Evolutionary conservation across 2,888 invertebrate species (phyloP), one percentile per base, ranked within the genome.

Genomic region (Rugalucina vietnamica): DNA sequence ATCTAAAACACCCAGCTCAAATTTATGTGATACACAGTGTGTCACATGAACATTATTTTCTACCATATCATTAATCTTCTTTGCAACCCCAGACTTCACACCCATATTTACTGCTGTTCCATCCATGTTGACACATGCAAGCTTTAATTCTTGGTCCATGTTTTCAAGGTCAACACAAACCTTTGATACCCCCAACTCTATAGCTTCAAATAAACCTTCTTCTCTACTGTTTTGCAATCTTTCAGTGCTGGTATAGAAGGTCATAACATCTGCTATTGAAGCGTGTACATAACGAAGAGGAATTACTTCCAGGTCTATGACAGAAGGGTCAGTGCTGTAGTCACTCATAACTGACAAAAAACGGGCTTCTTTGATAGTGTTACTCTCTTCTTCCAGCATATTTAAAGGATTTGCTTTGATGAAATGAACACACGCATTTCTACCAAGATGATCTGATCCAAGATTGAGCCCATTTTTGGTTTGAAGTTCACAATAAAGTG

Each of bases 121-220:
- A 77, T 85, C 80, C 77, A 85, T 73, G 43, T 82, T 85, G 3
- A 82, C 78, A 77, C 82, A 77, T 3, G 73, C 78, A 74, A 74
- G 34, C 10, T 43, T 29, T 43, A 34, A 34, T 36, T 43, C 50
- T 34, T 32, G 27, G 12, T 76, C 49, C 27, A 69, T 4, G 21
- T n/a, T 49, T 29, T 72, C 76, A 36, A 71, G 5, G 71, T 73
- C 39, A 78, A 82, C 69, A 24, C 60, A 37, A n/a, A 54, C 50
- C 39, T 76, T 72, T 5, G 12, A 49, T 4, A 83, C 21, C n/a
- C 77, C 76, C 24, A 29, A 57, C 29, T 79, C 75, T 21, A 82
- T 70, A 27, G 76, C 75, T 69, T 36, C 37, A 57, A 70, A n/a
- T 29, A 81, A 75, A n/a, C 81, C 84, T 32, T 81, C 81, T 32